phyloP scores from a whole-genome alignment of 2,113 vertebrate species.

The Cebidichthys violaceus region DNA sequence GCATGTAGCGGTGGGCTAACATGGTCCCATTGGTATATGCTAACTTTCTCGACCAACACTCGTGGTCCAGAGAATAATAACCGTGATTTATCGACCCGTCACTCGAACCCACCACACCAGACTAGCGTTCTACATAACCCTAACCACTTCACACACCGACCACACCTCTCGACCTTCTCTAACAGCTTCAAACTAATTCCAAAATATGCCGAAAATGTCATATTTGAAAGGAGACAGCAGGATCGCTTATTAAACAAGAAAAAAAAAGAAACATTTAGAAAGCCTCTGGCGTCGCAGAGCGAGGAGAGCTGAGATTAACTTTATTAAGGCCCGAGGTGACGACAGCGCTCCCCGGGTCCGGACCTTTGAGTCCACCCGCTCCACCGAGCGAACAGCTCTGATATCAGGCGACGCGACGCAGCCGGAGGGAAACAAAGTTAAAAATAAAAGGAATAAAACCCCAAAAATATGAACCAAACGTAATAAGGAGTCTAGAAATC shows the following conservation, averaged over 20 bases:
- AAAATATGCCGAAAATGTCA: constrained; percentile 5
- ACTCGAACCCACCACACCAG: neutral
- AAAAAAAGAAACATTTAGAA: neutral
- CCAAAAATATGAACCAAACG: neutral
- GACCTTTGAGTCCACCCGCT: neutral
- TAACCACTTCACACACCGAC: neutral
- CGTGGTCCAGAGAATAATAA: neutral
- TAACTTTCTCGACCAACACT: too few species aligned
- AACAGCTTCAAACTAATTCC: neutral
- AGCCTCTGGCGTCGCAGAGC: neutral
- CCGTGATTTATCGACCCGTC: neutral
- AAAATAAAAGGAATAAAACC: neutral
- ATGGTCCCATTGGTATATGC: too few species aligned
- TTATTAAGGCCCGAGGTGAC: constrained; percentile 12
- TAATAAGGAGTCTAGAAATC: constrained; percentile 3
- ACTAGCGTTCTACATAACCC: neutral
- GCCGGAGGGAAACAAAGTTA: neutral
- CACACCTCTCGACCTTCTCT: neutral
- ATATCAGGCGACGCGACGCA: neutral
- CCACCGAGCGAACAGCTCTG: neutral
- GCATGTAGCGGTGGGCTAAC: too few species aligned
- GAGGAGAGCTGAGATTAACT: constrained; percentile 1
- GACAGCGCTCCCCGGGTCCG: neutral
- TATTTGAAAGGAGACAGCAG: neutral
- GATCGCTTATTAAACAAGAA: neutral